Evolutionary conservation across 2,113 vertebrate genomes (phyloP).

Genomic region (Pteruthius melanotis): DNA sequence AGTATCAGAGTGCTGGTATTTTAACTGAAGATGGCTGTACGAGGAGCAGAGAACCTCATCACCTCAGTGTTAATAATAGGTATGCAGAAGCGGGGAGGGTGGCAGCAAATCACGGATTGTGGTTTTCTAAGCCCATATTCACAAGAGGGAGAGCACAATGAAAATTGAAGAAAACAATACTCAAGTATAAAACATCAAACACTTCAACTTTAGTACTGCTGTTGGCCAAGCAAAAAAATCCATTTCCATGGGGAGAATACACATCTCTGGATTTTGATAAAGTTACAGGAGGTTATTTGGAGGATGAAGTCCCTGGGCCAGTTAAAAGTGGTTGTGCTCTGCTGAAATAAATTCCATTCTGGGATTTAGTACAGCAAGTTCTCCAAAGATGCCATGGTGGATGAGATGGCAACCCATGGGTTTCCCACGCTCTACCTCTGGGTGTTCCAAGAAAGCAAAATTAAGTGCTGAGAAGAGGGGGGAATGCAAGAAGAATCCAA

Average conservation of each 20-base stretch:
- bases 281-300: slow-evolving; percentile 16
- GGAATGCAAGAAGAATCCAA: background rate
- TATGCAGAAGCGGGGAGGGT: fast-evolving
- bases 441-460: slow-evolving; percentile 53
- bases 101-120: background rate
- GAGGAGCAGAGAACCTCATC: background rate
- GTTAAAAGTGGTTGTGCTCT: background rate
- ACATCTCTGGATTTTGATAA: background rate
- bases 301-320: slow-evolving; percentile 34
- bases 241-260: background rate
- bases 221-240: background rate
- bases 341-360: slow-evolving; percentile 16
- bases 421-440: slow-evolving; percentile 20
- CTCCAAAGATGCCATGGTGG: background rate
- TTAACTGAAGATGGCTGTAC: background rate
- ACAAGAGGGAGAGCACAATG: background rate
- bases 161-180: background rate
- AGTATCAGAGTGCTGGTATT: background rate
- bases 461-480: slow-evolving; percentile 19
- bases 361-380: slow-evolving; percentile 17
- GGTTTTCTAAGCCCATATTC: background rate
- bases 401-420: background rate
- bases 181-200: background rate
- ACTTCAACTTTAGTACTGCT: background rate
- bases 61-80: background rate